Conservation (phyloP, 2,888 invertebrate genomes). For the Nebria salina region DNA sequence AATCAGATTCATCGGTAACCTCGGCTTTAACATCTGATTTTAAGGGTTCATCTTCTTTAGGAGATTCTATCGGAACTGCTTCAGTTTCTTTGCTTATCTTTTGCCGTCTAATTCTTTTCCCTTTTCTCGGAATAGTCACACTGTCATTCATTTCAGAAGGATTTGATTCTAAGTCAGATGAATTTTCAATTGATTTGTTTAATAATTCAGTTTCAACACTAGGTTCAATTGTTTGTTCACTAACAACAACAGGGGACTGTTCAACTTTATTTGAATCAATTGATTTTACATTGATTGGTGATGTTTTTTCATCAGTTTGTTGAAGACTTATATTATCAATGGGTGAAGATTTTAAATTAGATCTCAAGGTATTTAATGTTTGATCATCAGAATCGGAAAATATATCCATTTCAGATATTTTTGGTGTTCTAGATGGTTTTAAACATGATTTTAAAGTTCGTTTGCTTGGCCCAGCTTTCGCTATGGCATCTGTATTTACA, state of each 20-base stretch:
- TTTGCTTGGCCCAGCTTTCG: neutral
- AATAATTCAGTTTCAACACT: neutral
- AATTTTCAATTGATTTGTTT: neutral
- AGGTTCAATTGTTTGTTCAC: neutral
- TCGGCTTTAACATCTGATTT: neutral
- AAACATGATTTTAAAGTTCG: neutral
- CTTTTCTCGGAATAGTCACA: neutral
- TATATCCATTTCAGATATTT: neutral
- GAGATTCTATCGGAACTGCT: slow-evolving; percentile 57
- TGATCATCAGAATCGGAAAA: neutral
- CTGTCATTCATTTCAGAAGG: neutral
- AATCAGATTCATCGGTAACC: neutral
- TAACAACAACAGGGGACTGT: neutral
- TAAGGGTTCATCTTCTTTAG: neutral
- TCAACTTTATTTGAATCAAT: neutral
- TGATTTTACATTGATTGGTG: too few species aligned
- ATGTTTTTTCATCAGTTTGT: neutral
- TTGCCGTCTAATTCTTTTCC: neutral
- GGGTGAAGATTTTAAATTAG: neutral
- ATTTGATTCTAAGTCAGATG: neutral
- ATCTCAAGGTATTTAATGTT: neutral
- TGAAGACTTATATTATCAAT: neutral
- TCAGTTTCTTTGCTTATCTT: slow-evolving; percentile 51
- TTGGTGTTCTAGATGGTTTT: neutral
- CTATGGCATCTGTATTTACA: neutral